Evolutionary conservation across 2,888 invertebrate species (phyloP), one percentile per base, ranked within the genome.

Genomic region (Cryptosula pallasiana): DNA sequence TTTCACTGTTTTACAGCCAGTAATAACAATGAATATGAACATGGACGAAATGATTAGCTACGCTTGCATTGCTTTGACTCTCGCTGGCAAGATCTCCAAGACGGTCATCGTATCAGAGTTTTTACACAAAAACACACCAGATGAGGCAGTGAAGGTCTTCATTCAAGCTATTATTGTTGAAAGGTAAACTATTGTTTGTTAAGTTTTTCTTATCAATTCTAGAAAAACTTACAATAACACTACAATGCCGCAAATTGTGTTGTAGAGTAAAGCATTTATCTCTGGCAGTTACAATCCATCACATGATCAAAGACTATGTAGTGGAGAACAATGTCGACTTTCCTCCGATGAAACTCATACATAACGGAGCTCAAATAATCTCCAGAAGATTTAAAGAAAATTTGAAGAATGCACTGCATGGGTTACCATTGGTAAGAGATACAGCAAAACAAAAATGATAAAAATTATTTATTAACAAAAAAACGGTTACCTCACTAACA

Each of bases 21-120:
- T n/a, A 5, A 23, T 55, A 55, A 55, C 55, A 5, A 5, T 55
- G 13, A 55, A 55, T 55, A 3, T 23, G 9, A 55, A 55, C 55
- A 55, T 55, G n/a, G 55, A 55, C 23, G 55, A 55, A n/a, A 55
- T 55, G 55, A 3, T 55, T 23, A 55, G 55, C 55, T 55, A 55
- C 25, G 5, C 13, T n/a, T 55, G 55, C 25, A 55, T 55, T 13
- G 16, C 55, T 3, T 55, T 20, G 55, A 3, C 25, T 16, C 55
- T 55, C 23, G 55, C 55, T 55, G 55, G 55, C n/a, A 55, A 55
- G n/a, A 55, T 55, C 23, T 23, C 16, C 9, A 55, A 55, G 25
- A 25, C 25, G 55, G 13, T 55, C 23, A 5, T 55, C 25, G 25
- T 25, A 16, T 25, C 55, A 16, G 55, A 55, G 5, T 13, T 13